phyloP scores from a whole-genome alignment of 92 coral and sea anemone genomes.

The Pocillopora meandrina region DNA sequence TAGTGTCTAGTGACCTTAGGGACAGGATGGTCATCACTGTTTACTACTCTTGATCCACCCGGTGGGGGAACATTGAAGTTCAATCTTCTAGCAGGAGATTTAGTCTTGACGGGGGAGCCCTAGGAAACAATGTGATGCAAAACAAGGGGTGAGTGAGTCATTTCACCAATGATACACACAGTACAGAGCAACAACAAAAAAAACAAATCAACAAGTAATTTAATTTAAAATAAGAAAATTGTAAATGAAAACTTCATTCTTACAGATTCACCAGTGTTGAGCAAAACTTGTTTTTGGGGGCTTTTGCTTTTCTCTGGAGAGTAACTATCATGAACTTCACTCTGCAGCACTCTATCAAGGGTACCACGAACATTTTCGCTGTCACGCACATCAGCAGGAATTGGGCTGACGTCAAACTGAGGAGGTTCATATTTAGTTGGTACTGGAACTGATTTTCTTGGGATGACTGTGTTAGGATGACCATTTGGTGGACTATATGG shows the following conservation, averaged over 20 bases:
- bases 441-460: constrained; percentile 81
- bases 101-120: constrained; percentile 24
- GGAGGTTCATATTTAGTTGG: constrained; percentile 84
- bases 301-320: constrained; percentile 29
- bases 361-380: constrained; percentile 24
- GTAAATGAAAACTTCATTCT: neutral
- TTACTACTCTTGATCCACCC: neutral
- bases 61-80: constrained; percentile 22
- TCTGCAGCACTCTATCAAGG: constrained; percentile 3
- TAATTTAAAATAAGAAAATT: too few relatives aligned
- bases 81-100: constrained; percentile 34
- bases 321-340: constrained; percentile 1
- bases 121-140: neutral
- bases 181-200: too few relatives aligned
- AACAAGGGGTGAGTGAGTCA: too few relatives aligned
- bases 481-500: constrained; percentile 47
- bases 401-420: constrained; percentile 73
- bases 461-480: constrained; percentile 70
- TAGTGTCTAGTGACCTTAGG: constrained; percentile 81
- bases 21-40: neutral
- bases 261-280: neutral
- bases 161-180: too few relatives aligned
- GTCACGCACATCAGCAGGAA: constrained; percentile 43
- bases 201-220: too few relatives aligned
- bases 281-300: constrained; percentile 1